Evolutionary conservation across 2,113 vertebrate genomes (phyloP).

Genomic region (Oenanthe melanoleuca): DNA sequence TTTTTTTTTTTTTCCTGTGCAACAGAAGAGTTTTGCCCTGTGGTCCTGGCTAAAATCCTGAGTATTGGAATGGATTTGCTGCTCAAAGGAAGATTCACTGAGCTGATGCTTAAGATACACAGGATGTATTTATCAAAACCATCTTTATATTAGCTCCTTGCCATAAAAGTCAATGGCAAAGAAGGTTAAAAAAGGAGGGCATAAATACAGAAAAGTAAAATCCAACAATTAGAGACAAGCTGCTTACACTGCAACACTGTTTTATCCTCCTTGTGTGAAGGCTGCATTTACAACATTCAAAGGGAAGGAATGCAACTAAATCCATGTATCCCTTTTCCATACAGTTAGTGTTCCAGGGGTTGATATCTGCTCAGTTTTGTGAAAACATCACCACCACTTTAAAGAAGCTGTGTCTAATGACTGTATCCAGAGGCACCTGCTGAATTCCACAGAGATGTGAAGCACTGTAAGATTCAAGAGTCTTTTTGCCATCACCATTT

Average conservation of each 20-base stretch:
- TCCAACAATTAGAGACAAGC: neutral
- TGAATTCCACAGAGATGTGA: neutral
- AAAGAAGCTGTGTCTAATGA: neutral
- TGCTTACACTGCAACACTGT: neutral
- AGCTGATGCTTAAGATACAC: neutral
- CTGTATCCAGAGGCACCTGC: neutral
- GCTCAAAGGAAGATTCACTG: neutral
- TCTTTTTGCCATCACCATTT: neutral
- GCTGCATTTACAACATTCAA: neutral
- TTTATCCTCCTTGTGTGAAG: neutral
- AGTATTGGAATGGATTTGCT: neutral
- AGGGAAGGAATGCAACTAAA: neutral
- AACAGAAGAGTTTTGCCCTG: neutral
- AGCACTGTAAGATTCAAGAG: neutral
- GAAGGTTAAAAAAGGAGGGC: rapidly evolving
- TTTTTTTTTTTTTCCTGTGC: neutral
- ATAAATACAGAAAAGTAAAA: neutral
- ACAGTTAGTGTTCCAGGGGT: neutral
- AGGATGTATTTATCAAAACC: neutral
- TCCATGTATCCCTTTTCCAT: neutral
- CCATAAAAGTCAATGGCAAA: neutral
- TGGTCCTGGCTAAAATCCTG: conserved; percentile 14
- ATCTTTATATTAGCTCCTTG: neutral
- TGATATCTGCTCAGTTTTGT: neutral
- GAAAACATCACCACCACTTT: neutral